These are phyloP conservation scores for Macropodus opercularis DNA, from an alignment of 2,797 vertebrate genomes.

Conservation along the genomic window DNA sequence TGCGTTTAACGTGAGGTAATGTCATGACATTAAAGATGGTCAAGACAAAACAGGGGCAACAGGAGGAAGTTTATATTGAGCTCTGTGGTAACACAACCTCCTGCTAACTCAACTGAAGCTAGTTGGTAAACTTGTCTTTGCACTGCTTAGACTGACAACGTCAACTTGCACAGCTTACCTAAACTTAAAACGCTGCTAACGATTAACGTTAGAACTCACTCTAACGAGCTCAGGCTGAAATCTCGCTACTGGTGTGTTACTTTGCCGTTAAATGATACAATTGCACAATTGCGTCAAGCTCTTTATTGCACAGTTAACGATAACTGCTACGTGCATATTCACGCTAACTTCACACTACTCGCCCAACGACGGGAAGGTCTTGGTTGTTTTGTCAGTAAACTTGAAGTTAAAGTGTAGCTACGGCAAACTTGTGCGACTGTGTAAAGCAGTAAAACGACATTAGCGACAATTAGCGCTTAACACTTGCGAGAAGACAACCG, in stretches of 20 bases:
- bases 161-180: background rate
- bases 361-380: background rate
- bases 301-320: background rate
- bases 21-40: background rate
- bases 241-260: background rate
- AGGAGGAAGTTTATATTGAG: too few relatives aligned
- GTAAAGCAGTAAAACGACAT: conserved; percentile 30
- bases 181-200: background rate
- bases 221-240: background rate
- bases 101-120: background rate
- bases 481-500: conserved; percentile 41
- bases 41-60: background rate
- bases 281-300: background rate
- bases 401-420: conserved; percentile 12
- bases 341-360: background rate
- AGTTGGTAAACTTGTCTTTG: background rate
- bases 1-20: too few relatives aligned
- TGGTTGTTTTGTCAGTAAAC: background rate
- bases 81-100: background rate
- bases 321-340: background rate
- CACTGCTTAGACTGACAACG: background rate
- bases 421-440: conserved; percentile 20
- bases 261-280: background rate
- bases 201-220: background rate
- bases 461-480: conserved; percentile 37